These are phyloP conservation scores for Sisyra nigra DNA, from an alignment of 2,888 invertebrate genomes.

Conservation along the genomic window DNA sequence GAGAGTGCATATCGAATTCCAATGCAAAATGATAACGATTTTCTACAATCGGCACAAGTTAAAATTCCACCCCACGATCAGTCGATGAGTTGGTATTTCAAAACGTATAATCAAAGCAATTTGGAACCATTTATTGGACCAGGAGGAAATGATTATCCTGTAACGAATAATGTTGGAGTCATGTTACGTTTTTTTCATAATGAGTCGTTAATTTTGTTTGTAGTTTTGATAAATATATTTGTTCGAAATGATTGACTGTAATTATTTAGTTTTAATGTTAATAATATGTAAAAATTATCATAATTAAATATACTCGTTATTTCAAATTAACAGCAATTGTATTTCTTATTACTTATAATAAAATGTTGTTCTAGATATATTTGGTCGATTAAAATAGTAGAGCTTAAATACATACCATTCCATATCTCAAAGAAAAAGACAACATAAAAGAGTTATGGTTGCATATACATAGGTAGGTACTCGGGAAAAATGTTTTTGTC, in stretches of 20 bases:
- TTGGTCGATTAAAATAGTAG: too few relatives aligned
- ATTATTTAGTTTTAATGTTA: neutral
- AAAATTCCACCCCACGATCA: slow-evolving; percentile 30
- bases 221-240: neutral
- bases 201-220: neutral
- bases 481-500: too few relatives aligned
- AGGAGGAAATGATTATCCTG: neutral
- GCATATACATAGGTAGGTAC: too few relatives aligned
- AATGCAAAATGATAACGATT: neutral
- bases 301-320: too few relatives aligned
- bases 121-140: slow-evolving; percentile 31
- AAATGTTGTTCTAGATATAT: too few relatives aligned
- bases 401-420: too few relatives aligned
- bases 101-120: slow-evolving; percentile 58
- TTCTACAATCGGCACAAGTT: slow-evolving; percentile 18
- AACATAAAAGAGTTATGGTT: too few relatives aligned
- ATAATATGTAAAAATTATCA: neutral
- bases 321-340: too few relatives aligned
- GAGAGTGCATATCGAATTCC: neutral
- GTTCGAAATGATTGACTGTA: neutral
- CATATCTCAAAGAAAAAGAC: too few relatives aligned
- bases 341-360: too few relatives aligned
- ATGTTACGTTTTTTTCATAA: neutral
- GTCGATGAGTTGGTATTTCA: slow-evolving; percentile 71
- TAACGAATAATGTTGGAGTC: neutral